Conservation (phyloP, 2,797 vertebrate species). For the Phaenicophaeus curvirostris region DNA sequence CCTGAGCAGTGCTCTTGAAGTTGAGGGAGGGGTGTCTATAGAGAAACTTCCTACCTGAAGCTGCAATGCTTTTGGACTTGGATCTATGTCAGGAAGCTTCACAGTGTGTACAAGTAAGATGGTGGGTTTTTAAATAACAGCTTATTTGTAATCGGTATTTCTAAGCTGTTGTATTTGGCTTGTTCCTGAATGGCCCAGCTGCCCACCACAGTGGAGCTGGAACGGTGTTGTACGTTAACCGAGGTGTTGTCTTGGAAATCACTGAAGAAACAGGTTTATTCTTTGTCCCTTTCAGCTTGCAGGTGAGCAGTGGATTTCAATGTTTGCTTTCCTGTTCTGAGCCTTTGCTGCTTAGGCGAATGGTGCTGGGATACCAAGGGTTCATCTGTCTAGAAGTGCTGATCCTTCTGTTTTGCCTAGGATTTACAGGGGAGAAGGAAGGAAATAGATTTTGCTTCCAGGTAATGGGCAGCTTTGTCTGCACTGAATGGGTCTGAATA, state of each 20-base stretch:
- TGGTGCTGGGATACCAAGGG: neutral
- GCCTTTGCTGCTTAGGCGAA: neutral
- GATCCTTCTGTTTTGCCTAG: neutral
- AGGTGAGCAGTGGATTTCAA: neutral
- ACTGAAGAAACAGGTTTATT: neutral
- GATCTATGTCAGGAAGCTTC: neutral
- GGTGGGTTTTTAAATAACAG: neutral
- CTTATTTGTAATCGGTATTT: neutral
- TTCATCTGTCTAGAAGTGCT: neutral
- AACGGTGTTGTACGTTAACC: neutral
- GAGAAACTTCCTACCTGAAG: neutral
- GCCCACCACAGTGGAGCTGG: neutral
- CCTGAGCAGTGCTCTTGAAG: neutral
- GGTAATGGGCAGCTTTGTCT: neutral
- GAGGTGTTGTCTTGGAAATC: neutral
- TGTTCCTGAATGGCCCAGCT: rapidly evolving
- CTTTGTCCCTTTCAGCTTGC: neutral
- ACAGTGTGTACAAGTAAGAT: too few species aligned
- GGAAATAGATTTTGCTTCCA: neutral
- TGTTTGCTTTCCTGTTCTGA: neutral
- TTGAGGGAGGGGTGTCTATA: too few species aligned
- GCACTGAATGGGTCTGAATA: neutral
- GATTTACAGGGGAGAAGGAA: neutral
- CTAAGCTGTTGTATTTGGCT: neutral
- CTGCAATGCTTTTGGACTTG: neutral